Evolutionary conservation across 1,140 invertebrate species (phyloP).

Genomic region (Drosophila melanogaster): DNA sequence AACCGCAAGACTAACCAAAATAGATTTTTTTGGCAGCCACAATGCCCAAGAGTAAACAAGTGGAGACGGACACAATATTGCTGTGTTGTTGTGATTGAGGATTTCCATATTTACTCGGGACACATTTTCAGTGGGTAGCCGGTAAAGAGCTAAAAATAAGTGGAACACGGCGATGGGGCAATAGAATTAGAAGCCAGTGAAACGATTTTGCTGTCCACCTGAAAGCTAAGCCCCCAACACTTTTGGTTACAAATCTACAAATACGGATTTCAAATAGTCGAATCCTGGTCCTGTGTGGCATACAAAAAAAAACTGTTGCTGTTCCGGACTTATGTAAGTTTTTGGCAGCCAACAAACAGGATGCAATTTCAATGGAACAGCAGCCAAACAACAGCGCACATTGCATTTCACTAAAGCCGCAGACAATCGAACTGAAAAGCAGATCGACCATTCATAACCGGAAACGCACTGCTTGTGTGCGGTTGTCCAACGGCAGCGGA

Average conservation of each 20-base stretch:
- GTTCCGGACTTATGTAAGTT: conserved; percentile 10
- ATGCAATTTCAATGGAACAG: conserved; percentile 4
- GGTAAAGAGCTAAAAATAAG: conserved; percentile 29
- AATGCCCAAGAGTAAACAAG: conserved; percentile 40
- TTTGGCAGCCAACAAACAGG: conserved; percentile 12
- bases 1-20: conserved; percentile 42
- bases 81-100: conserved; percentile 33
- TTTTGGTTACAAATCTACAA: neutral
- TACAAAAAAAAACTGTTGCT: conserved; percentile 22
- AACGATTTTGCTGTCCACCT: conserved; percentile 3
- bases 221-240: conserved; percentile 5
- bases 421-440: conserved; percentile 16
- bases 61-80: conserved; percentile 1
- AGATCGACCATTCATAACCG: conserved; percentile 8
- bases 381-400: conserved; percentile 6
- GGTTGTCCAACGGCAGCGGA: conserved; percentile 18
- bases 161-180: neutral
- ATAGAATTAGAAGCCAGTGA: conserved; percentile 10
- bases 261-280: too few species aligned
- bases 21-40: conserved; percentile 44
- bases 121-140: conserved; percentile 20
- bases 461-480: conserved; percentile 22
- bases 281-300: neutral
- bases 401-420: conserved; percentile 12
- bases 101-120: conserved; percentile 39